Evolutionary conservation across 2,888 invertebrate species (phyloP), one percentile per base, ranked within the genome.

Genomic region (Idaea straminata): DNA sequence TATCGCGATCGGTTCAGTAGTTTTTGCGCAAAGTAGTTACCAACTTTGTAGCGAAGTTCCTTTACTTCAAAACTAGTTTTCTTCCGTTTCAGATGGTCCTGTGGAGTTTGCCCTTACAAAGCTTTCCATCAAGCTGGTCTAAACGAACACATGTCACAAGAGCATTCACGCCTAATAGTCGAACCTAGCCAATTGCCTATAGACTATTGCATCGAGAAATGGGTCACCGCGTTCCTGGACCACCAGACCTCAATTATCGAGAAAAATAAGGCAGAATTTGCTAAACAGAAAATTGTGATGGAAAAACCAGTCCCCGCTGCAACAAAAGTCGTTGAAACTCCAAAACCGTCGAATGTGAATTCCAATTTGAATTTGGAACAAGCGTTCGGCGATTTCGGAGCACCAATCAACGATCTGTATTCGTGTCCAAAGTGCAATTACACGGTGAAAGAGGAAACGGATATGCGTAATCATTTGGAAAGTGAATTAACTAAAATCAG

Each of bases 41-140:
- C 47, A 7, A 47, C 13, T 6, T 7, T 7, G 10, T 10, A 4
- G 47, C 25, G 61, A 63, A 36, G 38, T 61, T 35, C 16, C 62
- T 62, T 35, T 64, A 0, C 13, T 64, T 63, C 57, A n/a, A 36
- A 35, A 13, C 36, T 64, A 61, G 62, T 58, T 59, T 69, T 77
- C 5, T 47, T 47, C 10, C 47, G 5, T 84, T 77, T 13, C 79
- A 95, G 95, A 73, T 95, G 93, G 92, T 88, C 91, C 16, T 96
- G 95, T 76, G 89, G 86, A 16, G 79, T 89, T 2, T 96, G 96
- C 76, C 86, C 92, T 0, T 94, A 94, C 75, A 93, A 92, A 69
- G 93, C 94, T 0, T 94, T 94, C 71, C 94, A 94, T 73, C 92
- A 89, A 68, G 86, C 83, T 3, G 90, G 93, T 0, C 84, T 95